Base-by-base conservation (phyloP, 2,113 vertebrate species). In the Irena cyanogastra region DNA sequence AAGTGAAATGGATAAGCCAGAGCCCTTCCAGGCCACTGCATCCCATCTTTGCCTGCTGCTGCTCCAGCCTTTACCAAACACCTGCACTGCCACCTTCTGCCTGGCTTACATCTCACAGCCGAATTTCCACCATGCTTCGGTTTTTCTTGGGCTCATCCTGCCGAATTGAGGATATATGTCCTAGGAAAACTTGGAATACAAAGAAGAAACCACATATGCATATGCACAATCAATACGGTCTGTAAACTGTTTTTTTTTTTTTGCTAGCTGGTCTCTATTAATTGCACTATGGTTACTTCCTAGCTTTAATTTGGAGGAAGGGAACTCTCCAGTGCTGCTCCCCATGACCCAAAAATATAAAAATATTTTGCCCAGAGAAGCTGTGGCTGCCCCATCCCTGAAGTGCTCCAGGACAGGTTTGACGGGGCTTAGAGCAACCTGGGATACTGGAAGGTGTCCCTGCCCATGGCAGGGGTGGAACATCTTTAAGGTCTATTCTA, bases 21-120 rank as follows among this genome's bases (percentile, higher is more conserved):
- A 13, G 49, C 64, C 41, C 53, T 92, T 74, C 27, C 61, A 84
- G 93, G 61, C 66, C 50, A 7, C 61, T 59, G 44, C 70, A 24
- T 56, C 66, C 59, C 50, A 5, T 7, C 49, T 74, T 11, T 0
- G 2, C n/a, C 30, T 65, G 28, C 63, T 53, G 75, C 92, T 45
- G 33, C 33, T 82, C 37, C 80, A 87, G 68, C 52, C 47, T 61
- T 56, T 78, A 44, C 49, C 80, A 30, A 94, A 95, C 50, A 27
- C 54, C 91, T 44, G 31, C 86, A 87, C 74, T 96, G 96, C 95
- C 97, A 93, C 86, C 97, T 94, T 87, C 83, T 93, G 96, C 56
- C 77, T 21, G 33, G 21, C 20, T 42, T 9, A 8, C 30, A 56
- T 11, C 45, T 68, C 33, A 19, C 88, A 81, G 71, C 85, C 59